A percentile compares a stretch with the other conserved stretches of the same genome.
These are phyloP conservation scores for Catagonus wagneri DNA, from an alignment of 2,113 vertebrate species.

Conservation along the genomic window DNA sequence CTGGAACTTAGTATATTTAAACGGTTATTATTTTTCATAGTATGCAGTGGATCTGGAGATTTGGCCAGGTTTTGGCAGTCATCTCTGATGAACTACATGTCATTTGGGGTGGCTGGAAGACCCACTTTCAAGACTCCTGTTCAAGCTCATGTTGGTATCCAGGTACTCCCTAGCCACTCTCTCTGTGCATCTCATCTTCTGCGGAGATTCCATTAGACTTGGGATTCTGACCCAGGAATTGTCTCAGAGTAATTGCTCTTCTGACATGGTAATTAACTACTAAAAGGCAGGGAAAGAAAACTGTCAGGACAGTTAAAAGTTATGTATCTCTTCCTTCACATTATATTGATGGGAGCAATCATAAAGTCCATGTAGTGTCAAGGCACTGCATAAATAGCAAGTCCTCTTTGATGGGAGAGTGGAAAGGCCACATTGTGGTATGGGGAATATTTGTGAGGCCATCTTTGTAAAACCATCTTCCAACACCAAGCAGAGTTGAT, in stretches of 20 bases:
- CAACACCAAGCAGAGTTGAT: background rate
- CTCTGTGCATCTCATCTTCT: background rate
- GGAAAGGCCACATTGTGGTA: background rate
- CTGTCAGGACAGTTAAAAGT: background rate
- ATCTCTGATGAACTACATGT: background rate
- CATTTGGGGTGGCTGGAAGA: background rate
- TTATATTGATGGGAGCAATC: background rate
- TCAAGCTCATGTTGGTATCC: background rate
- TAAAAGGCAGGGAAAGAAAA: background rate
- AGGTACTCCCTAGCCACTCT: background rate
- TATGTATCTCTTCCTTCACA: background rate
- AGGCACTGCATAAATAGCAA: background rate
- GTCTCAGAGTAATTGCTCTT: background rate
- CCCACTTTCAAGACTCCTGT: background rate
- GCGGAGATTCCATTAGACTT: background rate
- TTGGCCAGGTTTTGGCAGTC: background rate
- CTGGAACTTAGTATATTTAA: background rate
- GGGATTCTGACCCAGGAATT: background rate
- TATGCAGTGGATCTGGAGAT: background rate
- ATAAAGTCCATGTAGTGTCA: background rate
- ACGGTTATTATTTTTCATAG: background rate
- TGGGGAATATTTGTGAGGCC: background rate
- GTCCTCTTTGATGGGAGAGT: background rate
- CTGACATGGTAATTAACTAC: background rate
- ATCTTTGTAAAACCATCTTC: background rate